Evolutionary conservation across 2,113 vertebrate species (phyloP).

Genomic region (Myrmecophaga tridactyla): DNA sequence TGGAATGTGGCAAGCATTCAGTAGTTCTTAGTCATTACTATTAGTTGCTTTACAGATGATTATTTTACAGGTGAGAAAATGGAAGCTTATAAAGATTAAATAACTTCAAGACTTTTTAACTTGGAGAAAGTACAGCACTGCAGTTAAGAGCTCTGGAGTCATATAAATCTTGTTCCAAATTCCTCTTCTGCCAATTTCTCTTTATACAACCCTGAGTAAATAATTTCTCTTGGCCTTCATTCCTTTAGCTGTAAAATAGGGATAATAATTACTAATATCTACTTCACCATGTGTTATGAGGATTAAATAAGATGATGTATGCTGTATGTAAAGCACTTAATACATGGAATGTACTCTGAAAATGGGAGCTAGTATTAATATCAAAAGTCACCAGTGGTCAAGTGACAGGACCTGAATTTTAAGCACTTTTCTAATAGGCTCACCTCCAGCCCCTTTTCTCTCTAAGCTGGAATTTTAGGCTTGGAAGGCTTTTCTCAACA

Average conservation of each 20-base stretch:
- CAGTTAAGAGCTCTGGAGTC: background rate
- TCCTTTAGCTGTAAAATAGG: constrained; percentile 27
- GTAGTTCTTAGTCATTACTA: background rate
- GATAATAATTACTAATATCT: background rate
- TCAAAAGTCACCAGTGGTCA: background rate
- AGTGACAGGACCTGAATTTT: background rate
- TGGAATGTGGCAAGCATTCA: background rate
- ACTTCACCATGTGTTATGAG: background rate
- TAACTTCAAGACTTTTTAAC: background rate
- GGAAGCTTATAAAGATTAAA: background rate
- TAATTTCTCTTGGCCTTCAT: constrained; percentile 17
- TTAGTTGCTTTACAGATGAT: background rate
- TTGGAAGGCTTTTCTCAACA: background rate
- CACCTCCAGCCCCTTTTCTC: background rate
- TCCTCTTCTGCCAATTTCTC: background rate
- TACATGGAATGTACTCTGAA: background rate
- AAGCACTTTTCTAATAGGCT: background rate
- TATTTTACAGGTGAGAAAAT: constrained; percentile 29
- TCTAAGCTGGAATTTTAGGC: background rate
- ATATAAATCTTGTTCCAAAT: background rate
- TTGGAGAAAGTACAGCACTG: background rate
- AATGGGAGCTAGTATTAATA: background rate
- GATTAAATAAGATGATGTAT: background rate
- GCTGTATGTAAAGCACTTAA: background rate
- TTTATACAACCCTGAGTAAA: background rate